These are phyloP conservation scores for Strigamia crassipes DNA, from an alignment of 2,888 invertebrate genomes.

Conservation along the genomic window DNA sequence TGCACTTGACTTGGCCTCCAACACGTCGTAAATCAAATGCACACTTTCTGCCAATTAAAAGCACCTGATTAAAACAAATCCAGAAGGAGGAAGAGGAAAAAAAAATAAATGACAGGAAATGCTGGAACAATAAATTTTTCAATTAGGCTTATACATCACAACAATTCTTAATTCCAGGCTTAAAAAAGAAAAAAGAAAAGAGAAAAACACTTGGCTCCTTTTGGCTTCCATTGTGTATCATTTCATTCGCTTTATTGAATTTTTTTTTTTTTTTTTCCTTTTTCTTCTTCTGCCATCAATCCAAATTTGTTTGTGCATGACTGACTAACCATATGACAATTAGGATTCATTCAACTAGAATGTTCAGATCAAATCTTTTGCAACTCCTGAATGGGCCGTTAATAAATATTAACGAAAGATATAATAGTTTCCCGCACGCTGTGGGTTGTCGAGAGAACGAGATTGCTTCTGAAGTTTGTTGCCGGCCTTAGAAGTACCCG, in stretches of 20 bases:
- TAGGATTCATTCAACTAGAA: not conserved
- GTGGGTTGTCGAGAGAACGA: too few relatives aligned
- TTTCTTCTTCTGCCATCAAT: not conserved
- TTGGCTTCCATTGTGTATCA: not conserved
- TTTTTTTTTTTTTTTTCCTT: not conserved
- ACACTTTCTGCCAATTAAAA: conserved; percentile 28
- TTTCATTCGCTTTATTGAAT: not conserved
- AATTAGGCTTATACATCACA: not conserved
- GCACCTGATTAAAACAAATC: not conserved
- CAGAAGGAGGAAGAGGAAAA: not conserved
- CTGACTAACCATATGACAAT: conserved; percentile 37
- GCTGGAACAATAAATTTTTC: not conserved
- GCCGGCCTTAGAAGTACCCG: too few relatives aligned
- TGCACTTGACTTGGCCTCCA: conserved; percentile 32
- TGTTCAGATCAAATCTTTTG: not conserved
- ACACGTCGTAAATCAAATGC: conserved; percentile 35
- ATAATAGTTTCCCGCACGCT: too few relatives aligned
- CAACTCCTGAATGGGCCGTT: not conserved
- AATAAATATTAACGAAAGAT: not conserved
- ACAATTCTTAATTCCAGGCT: too few relatives aligned
- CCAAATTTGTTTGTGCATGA: conserved; percentile 5
- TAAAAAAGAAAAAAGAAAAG: not conserved
- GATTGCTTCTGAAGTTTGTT: too few relatives aligned
- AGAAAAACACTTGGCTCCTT: not conserved
- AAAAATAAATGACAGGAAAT: conserved; percentile 10